Percentiles rank a stretch among this genome's conserved stretches.
These are phyloP conservation scores for Ichneumon xanthorius DNA, from an alignment of 2,888 invertebrate genomes.

Conservation along the genomic window DNA sequence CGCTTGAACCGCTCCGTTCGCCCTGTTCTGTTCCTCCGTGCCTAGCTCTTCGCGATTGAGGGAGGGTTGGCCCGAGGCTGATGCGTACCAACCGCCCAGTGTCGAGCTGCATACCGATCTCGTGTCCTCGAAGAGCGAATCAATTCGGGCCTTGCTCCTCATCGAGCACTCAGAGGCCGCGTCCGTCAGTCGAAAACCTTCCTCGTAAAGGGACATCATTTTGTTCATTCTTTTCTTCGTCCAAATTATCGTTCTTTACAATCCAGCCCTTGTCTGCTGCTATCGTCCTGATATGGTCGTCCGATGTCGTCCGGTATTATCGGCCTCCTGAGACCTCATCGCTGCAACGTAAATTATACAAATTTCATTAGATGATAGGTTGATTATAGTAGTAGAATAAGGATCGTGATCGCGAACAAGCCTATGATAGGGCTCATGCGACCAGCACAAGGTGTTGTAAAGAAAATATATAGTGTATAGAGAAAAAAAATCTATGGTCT, in stretches of 20 bases:
- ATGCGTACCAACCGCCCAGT: slow-evolving; percentile 77
- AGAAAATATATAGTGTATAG: too few species aligned
- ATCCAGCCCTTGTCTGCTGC: not conserved
- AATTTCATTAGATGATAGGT: too few species aligned
- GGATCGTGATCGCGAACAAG: too few species aligned
- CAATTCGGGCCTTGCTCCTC: slow-evolving; percentile 87
- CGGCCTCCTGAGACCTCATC: slow-evolving; percentile 21
- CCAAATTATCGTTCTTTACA: not conserved
- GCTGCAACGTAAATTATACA: slow-evolving; percentile 36
- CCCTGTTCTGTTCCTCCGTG: slow-evolving; percentile 82
- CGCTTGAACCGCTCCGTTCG: slow-evolving; percentile 92
- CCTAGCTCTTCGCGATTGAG: slow-evolving; percentile 79
- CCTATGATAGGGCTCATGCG: too few species aligned
- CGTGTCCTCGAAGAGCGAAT: slow-evolving; percentile 93
- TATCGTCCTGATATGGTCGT: not conserved
- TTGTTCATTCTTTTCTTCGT: slow-evolving; percentile 2
- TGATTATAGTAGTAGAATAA: too few species aligned
- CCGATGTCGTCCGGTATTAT: slow-evolving; percentile 15
- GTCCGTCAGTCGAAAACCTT: slow-evolving; percentile 81
- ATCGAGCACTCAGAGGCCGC: slow-evolving; percentile 82
- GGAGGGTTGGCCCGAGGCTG: slow-evolving; percentile 67
- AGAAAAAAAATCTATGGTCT: too few species aligned
- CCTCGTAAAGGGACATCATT: slow-evolving; percentile 79
- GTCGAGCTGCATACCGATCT: slow-evolving; percentile 87
- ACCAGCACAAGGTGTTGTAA: too few species aligned